Base-by-base conservation (phyloP, 2,113 vertebrate genomes). In the Crypturellus undulatus region DNA sequence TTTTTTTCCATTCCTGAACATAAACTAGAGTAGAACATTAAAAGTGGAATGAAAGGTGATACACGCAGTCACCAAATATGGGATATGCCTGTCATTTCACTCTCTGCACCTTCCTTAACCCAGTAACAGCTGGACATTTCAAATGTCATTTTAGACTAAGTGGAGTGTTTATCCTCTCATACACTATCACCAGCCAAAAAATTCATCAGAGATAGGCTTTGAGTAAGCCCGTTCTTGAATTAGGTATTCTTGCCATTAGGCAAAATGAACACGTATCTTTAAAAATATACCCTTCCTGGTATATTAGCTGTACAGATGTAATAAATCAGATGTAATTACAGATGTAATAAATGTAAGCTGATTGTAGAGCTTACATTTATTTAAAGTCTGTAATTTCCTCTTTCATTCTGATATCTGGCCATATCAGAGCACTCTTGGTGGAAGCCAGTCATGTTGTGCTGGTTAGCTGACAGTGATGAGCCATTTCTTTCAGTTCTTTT, bases 381-480 rank as follows among this genome's bases (percentile, higher is more conserved):
- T 49, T 51, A 84, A 86, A 21, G 87, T 93, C 16, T 56, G 18
- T 71, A 87, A 64, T 77, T 89, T 85, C 42, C 16, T 95, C 45
- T 92, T 94, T 64, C 73, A 52, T n/a, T 87, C 42, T 83, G 56
- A 8, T 8, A 64, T 69, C 20, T 75, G 70, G 63, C 42, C 34
- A 84, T 60, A 84, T 88, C 63, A 63, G 56, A 83, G 25, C 38
- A 73, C 16, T 71, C 26, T 64, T 42, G 54, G 77, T 95, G 78
- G 65, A 22, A 86, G 40, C 18, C 59, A 49, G 59, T 64, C 38
- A 32, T 52, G 20, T 84, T 32, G 21, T 77, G 77, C 59, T 62
- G 49, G 65, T 89, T 49, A 73, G 40, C 51, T 93, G 70, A 87
- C 73, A 67, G 15, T 56, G 34, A 79, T 64, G 52, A 84, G 70